These are phyloP conservation scores for Poeciliopsis turneri DNA, from an alignment of 2,797 vertebrate species.

Conservation along the genomic window DNA sequence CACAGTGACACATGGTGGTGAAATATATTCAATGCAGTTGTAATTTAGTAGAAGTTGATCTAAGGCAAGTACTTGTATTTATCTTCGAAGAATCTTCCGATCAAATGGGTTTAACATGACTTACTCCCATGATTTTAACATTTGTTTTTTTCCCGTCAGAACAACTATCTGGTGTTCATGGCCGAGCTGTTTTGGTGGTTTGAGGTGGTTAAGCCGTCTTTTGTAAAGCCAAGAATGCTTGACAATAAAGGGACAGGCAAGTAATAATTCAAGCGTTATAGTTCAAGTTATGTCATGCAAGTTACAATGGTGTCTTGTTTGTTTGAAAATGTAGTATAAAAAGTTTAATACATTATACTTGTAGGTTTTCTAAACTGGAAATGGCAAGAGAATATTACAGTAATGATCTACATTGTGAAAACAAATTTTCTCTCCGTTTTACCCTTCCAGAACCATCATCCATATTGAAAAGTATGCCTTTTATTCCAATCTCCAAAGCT, in stretches of 20 bases:
- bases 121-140: neutral
- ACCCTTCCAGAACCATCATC: constrained; percentile 76
- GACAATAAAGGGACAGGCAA: constrained; percentile 72
- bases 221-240: constrained; percentile 90
- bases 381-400: neutral
- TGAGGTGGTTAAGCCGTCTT: constrained; percentile 94
- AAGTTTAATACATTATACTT: neutral
- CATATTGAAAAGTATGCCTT: constrained; percentile 78
- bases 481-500: constrained; percentile 83
- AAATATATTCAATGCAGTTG: constrained; percentile 36
- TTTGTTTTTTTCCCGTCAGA: constrained; percentile 76
- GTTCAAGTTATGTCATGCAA: neutral
- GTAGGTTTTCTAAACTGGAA: neutral
- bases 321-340: neutral
- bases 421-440: constrained; percentile 31
- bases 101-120: neutral
- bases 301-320: neutral
- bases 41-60: neutral
- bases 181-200: constrained; percentile 99
- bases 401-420: constrained; percentile 3
- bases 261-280: constrained; percentile 1
- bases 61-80: neutral
- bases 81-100: neutral
- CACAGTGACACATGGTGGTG: constrained; percentile 75
- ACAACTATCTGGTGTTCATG: constrained; percentile 98